Evolutionary conservation across 1,140 invertebrate genomes (phyloP).

Genomic region (Drosophila novamexicana): DNA sequence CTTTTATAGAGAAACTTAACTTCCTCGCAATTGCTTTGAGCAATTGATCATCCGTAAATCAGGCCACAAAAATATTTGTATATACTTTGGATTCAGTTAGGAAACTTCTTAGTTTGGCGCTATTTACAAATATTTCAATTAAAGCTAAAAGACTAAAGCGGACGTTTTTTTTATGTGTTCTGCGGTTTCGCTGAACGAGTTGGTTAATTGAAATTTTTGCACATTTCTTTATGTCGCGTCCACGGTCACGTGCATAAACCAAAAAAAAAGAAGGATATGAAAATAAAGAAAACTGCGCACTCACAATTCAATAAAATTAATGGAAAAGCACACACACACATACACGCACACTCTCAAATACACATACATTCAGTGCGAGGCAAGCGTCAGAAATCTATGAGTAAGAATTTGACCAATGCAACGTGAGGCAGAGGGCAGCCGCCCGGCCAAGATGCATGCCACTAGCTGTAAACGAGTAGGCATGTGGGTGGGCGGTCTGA

Average conservation of each 20-base stretch:
- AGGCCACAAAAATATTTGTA: too few relatives aligned
- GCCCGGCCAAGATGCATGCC: slow-evolving; percentile 23
- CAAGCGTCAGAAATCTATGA: slow-evolving; percentile 44
- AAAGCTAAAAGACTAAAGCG: slow-evolving; percentile 1
- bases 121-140: slow-evolving; percentile 18
- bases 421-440: slow-evolving; percentile 15
- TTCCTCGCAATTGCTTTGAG: too few relatives aligned
- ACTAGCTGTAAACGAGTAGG: slow-evolving; percentile 14
- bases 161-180: background rate
- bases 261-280: slow-evolving; percentile 23
- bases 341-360: background rate
- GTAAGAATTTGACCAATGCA: slow-evolving; percentile 38
- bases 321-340: slow-evolving; percentile 39
- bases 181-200: background rate
- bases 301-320: slow-evolving; percentile 73
- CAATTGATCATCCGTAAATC: too few relatives aligned
- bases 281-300: slow-evolving; percentile 8
- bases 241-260: slow-evolving; percentile 34
- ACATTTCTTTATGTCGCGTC: slow-evolving; percentile 43
- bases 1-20: too few relatives aligned
- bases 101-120: background rate
- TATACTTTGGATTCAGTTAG: background rate
- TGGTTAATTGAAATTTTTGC: slow-evolving; percentile 61
- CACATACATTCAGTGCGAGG: background rate
- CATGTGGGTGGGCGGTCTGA: background rate